Evolutionary conservation across 2,797 vertebrate species (phyloP).

Genomic region (Pristis pectinata): DNA sequence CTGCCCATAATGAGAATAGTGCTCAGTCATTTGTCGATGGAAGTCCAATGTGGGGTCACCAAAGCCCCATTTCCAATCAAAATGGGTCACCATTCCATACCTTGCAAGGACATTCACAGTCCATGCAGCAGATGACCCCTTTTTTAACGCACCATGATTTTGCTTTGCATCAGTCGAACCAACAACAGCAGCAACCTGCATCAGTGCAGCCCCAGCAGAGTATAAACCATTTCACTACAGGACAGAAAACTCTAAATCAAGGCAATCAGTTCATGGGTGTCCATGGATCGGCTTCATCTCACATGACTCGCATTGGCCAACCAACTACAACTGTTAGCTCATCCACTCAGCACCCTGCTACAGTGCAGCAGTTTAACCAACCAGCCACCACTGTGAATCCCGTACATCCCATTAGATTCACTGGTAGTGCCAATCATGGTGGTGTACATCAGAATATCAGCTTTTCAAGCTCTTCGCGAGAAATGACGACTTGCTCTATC

Average conservation of each 20-base stretch:
- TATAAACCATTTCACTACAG: conserved; percentile 62
- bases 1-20: conserved; percentile 43
- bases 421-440: conserved; percentile 55
- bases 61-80: conserved; percentile 70
- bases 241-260: conserved; percentile 61
- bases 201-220: conserved; percentile 57
- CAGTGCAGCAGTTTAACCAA: conserved; percentile 69
- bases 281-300: conserved; percentile 56
- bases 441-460: conserved; percentile 54
- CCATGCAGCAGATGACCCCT: conserved; percentile 73
- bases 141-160: conserved; percentile 78
- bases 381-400: conserved; percentile 57
- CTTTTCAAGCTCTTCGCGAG: conserved; percentile 64
- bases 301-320: conserved; percentile 52
- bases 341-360: conserved; percentile 60
- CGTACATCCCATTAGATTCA: conserved; percentile 7
- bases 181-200: conserved; percentile 65
- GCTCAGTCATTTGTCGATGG: conserved; percentile 55
- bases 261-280: conserved; percentile 75
- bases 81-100: conserved; percentile 83
- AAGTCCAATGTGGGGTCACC: conserved; percentile 94
- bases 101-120: conserved; percentile 70
- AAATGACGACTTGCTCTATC: conserved; percentile 74
- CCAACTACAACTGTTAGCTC: conserved; percentile 66
- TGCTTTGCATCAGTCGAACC: conserved; percentile 77